phyloP scores from a whole-genome alignment of 2,888 invertebrate genomes.

The Fragum sueziense region DNA sequence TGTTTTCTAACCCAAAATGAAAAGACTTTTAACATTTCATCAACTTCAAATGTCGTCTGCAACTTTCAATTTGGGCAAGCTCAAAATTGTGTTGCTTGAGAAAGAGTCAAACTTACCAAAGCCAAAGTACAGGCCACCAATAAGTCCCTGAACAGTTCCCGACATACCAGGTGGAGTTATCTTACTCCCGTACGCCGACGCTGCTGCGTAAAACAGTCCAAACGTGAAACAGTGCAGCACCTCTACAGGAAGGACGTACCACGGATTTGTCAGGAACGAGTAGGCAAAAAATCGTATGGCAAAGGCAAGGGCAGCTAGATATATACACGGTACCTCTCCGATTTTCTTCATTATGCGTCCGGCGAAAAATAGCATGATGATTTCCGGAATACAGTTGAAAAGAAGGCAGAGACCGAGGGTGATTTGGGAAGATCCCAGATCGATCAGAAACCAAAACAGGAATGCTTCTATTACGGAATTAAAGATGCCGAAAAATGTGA shows the following conservation, averaged over 20 bases:
- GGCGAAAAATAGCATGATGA: constrained; percentile 87
- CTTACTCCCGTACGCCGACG: constrained; percentile 93
- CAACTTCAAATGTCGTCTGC: too few species aligned
- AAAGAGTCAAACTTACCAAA: constrained; percentile 87
- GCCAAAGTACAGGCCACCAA: constrained; percentile 95
- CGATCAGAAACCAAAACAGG: constrained; percentile 90
- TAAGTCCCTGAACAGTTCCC: constrained; percentile 92
- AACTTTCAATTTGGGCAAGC: too few species aligned
- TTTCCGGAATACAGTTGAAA: constrained; percentile 72
- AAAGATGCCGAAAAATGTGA: constrained; percentile 92
- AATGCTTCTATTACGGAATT: constrained; percentile 96
- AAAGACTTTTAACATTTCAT: too few species aligned
- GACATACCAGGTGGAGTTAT: constrained; percentile 92
- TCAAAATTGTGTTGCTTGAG: too few species aligned
- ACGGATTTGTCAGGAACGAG: constrained; percentile 90
- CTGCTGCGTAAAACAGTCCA: constrained; percentile 95
- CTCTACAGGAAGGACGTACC: constrained; percentile 93
- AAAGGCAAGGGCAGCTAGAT: constrained; percentile 90
- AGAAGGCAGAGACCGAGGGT: constrained; percentile 76
- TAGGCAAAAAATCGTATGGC: constrained; percentile 92
- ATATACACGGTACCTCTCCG: constrained; percentile 90
- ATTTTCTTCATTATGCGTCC: constrained; percentile 91
- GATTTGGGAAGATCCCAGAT: constrained; percentile 67
- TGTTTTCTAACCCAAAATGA: too few species aligned
- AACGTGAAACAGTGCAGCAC: constrained; percentile 93